Evolutionary conservation across 2,888 invertebrate species (phyloP), one percentile per base, ranked within the genome.

Genomic region (Andricus quercusramuli): DNA sequence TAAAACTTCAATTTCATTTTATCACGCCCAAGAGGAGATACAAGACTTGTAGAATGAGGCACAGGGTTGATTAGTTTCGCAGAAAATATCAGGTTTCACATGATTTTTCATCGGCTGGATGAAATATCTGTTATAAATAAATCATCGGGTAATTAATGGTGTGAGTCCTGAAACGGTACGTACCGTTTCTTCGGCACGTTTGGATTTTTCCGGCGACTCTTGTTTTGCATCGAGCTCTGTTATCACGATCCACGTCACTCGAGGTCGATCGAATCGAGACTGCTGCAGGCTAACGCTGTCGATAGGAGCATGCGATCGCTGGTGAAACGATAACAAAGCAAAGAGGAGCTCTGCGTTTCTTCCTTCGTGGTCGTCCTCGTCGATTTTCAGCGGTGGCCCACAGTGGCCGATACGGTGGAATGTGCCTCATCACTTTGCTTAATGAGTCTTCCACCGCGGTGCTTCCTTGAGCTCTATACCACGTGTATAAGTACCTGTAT

Each of bases 401-500:
- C 64, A 47, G 82, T 82, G 80, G 67, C 81, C 84, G 84, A 84
- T 85, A 83, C 82, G 80, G 78, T 64, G 85, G 86, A 88, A 88
- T 88, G 86, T 86, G 88, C 88, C 83, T 87, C 86, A 87, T 88
- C 88, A 88, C 86, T 87, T 84, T 83, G 84, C 83, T 87, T 88
- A 87, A 88, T 87, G 86, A 88, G 85, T 86, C 83, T 83, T 83
- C 80, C 82, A 82, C 68, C 79, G 79, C 78, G 78, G 65, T 83
- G 79, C 76, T 70, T 82, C 80, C 80, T 81, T 80, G 74, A 62
- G 64, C 66, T 81, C 47, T 59, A 44, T 56, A 51, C 70, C 64
- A 62, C 41, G 74, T 79, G 62, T 68, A 74, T 80, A 82, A 82
- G 81, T 78, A 80, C 81, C 79, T 68, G 83, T 81, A 81, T 82